These are phyloP conservation scores for Exephanes ischioxanthus DNA, from an alignment of 2,888 invertebrate genomes.

Conservation along the genomic window DNA sequence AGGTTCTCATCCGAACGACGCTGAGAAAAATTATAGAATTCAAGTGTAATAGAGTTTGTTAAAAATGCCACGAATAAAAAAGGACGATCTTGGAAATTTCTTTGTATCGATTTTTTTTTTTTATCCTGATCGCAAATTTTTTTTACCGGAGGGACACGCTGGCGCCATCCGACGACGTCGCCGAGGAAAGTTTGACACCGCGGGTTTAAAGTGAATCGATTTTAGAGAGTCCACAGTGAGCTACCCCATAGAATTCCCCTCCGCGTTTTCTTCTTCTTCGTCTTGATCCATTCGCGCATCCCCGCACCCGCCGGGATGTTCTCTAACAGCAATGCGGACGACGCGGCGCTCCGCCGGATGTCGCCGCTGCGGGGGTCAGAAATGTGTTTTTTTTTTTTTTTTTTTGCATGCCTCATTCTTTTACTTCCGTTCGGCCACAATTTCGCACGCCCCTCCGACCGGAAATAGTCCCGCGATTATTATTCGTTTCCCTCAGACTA, in stretches of 20 bases:
- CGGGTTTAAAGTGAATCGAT: slow-evolving; percentile 62
- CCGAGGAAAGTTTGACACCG: slow-evolving; percentile 72
- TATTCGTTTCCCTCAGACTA: slow-evolving; percentile 61
- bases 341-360: slow-evolving; percentile 75
- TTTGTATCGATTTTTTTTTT: background rate
- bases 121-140: background rate
- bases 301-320: slow-evolving; percentile 72
- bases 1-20: background rate
- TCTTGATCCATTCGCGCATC: slow-evolving; percentile 69
- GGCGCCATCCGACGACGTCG: slow-evolving; percentile 78
- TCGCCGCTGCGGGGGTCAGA: slow-evolving; percentile 75
- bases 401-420: slow-evolving; percentile 57
- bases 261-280: slow-evolving; percentile 61
- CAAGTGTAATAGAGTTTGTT: background rate
- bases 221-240: slow-evolving; percentile 39
- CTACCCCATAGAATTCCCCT: slow-evolving; percentile 67
- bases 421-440: slow-evolving; percentile 27
- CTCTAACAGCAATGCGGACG: slow-evolving; percentile 65
- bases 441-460: slow-evolving; percentile 49
- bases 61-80: background rate
- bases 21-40: background rate
- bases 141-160: slow-evolving; percentile 64
- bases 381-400: slow-evolving; percentile 40
- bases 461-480: slow-evolving; percentile 65
- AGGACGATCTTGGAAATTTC: background rate